Evolutionary conservation across 2,113 vertebrate species (phyloP).

Genomic region (Notothenia rossii): DNA sequence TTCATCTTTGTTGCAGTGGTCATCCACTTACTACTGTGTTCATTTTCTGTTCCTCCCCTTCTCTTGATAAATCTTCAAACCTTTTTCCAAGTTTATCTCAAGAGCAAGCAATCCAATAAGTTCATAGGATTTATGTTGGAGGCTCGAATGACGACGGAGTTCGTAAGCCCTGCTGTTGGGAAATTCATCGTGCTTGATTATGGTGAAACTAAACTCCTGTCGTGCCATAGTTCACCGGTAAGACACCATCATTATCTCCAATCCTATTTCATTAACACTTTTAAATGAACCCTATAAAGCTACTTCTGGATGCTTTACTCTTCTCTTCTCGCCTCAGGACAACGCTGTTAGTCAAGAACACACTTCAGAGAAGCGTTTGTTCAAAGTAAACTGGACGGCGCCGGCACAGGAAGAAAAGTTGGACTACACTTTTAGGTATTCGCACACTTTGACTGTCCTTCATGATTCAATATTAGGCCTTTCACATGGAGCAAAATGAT

Average conservation of each 20-base stretch:
- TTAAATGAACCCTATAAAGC: too few relatives aligned
- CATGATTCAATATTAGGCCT: neutral
- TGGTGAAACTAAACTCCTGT: accelerated
- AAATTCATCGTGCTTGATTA: neutral
- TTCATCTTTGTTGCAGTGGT: neutral
- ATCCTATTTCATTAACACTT: neutral
- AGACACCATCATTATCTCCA: neutral
- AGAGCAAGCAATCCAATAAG: accelerated
- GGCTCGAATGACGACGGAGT: neutral
- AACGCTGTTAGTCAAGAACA: too few relatives aligned
- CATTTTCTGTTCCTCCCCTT: neutral
- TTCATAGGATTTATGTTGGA: constrained; percentile 63
- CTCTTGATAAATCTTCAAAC: neutral
- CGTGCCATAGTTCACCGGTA: neutral
- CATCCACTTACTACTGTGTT: neutral
- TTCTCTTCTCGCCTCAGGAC: too few relatives aligned
- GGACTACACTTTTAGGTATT: constrained; percentile 42
- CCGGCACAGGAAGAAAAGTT: accelerated
- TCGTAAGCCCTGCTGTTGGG: neutral
- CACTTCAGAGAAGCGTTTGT: too few relatives aligned
- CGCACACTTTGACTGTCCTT: neutral
- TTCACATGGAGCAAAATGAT: neutral
- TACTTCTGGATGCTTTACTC: too few relatives aligned
- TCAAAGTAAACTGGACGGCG: constrained; percentile 45
- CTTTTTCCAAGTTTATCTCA: constrained; percentile 49